Base-by-base conservation (phyloP, 2,888 invertebrate genomes). In the Mongoloraphidia duomilia region DNA sequence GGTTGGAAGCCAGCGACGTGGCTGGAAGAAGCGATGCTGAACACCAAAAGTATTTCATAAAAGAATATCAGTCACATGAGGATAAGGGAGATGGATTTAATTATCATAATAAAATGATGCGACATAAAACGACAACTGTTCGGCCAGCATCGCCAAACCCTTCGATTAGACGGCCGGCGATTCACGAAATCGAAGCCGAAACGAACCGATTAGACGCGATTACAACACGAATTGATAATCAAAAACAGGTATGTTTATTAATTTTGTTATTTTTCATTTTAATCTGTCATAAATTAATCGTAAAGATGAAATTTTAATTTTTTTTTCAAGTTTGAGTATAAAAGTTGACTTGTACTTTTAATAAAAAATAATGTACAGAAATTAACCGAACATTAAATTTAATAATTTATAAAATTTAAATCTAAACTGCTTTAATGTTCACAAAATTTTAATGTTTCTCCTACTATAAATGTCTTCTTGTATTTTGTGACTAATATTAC, bases 21-120 rank as follows among this genome's bases (percentile, higher is more conserved):
- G 47, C 52, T 9, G 35, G 48, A 65, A 69, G 73, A 59, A 70
- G 71, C 4, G 73, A 73, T 49, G 71, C 70, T 0, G 58, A 71
- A 2, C 73, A 73, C 58, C 61, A 69, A 44, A 71, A 73, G 0
- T 72, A 72, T 65, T 63, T 54, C 26, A 54, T 59, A 10, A 56
- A 61, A 49, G 73, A 80, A 52, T 80, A 80, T 55, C 79, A 79
- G 55, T 80, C 79, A 0, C 80, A 81, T 56, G 80, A 81, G 55
- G 76, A 77, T 54, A 62, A 75, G 4, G 69, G 59, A 5, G 56
- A 76, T 49, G 59, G 60, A 39, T 58, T 59, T 3, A 60, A 61
- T 48, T 64, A 64, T 45, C 51, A 53, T 9, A 63, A 61, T 34
- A 59, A 60, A 9, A 26, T 26, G 26, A 26, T 26, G 26, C 26